A percentile compares a stretch with the other conserved stretches of the same genome.
Evolutionary conservation across 2,888 invertebrate genomes (phyloP).

Genomic region (Suillia variegata): DNA sequence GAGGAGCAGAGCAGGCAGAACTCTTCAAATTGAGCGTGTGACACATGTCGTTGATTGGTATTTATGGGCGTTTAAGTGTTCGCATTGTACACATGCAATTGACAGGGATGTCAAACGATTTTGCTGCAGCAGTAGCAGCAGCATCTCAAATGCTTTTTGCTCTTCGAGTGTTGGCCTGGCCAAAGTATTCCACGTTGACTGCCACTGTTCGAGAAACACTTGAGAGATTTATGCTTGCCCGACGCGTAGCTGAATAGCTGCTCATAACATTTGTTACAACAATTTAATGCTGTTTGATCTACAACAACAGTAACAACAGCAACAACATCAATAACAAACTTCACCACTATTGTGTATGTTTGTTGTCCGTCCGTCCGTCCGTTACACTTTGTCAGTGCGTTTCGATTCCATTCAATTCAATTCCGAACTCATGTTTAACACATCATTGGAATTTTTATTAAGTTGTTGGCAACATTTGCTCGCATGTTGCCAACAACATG

Average conservation of each 20-base stretch:
- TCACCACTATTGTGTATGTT: not conserved
- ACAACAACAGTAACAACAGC: not conserved
- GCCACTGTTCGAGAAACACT: too few species aligned
- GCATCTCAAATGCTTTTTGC: not conserved
- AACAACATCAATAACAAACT: too few species aligned
- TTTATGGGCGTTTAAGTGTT: slow-evolving; percentile 52
- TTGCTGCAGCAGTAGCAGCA: not conserved
- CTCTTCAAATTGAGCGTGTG: slow-evolving; percentile 31
- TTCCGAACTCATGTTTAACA: slow-evolving; percentile 43
- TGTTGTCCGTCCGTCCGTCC: not conserved
- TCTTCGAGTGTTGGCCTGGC: not conserved
- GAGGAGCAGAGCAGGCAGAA: not conserved
- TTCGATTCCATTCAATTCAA: slow-evolving; percentile 18
- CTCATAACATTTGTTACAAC: not conserved
- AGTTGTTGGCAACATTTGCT: slow-evolving; percentile 42
- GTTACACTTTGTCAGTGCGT: not conserved
- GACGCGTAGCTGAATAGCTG: not conserved
- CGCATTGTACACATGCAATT: slow-evolving; percentile 32
- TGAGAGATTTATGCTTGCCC: not conserved
- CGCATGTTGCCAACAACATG: not conserved
- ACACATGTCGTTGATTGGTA: slow-evolving; percentile 60
- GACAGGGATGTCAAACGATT: slow-evolving; percentile 30
- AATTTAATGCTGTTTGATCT: not conserved
- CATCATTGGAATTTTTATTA: slow-evolving; percentile 52
- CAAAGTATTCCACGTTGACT: not conserved